phyloP scores from a whole-genome alignment of 2,888 invertebrate genomes.

The Unio pictorum region DNA sequence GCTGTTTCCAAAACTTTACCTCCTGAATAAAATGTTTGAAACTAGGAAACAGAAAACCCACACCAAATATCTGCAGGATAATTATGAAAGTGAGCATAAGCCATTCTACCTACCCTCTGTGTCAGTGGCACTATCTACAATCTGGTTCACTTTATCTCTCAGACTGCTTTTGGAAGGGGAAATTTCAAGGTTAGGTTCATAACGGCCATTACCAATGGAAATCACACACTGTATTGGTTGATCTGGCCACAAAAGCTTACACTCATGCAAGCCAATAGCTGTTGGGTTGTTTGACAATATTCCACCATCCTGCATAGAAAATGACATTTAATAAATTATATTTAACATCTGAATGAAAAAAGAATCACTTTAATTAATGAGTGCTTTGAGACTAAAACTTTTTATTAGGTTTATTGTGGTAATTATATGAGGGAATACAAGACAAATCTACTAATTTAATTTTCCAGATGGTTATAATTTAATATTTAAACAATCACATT shows the following conservation, averaged over 20 bases:
- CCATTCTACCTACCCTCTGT: conserved; percentile 64
- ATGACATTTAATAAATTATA: background rate
- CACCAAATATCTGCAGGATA: background rate
- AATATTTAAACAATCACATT: too few species aligned
- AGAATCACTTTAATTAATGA: too few species aligned
- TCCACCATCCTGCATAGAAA: conserved; percentile 81
- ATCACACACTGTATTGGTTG: conserved; percentile 83
- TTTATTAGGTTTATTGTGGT: too few species aligned
- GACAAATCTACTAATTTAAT: too few species aligned
- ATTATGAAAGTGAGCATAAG: background rate
- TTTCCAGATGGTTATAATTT: too few species aligned
- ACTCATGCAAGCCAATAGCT: conserved; percentile 90
- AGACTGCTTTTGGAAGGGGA: conserved; percentile 74
- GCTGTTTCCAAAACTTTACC: too few species aligned
- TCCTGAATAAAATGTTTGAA: too few species aligned
- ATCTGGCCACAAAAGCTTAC: conserved; percentile 85
- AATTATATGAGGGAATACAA: too few species aligned
- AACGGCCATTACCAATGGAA: conserved; percentile 83
- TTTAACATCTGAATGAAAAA: too few species aligned
- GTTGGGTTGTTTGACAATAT: conserved; percentile 91
- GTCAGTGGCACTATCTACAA: conserved; percentile 68
- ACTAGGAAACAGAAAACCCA: too few species aligned
- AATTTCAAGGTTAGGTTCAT: conserved; percentile 64
- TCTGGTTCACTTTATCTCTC: conserved; percentile 83
- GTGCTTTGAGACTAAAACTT: too few species aligned